phyloP scores from a whole-genome alignment of 2,113 vertebrate species.

The Elanus axillaris region DNA sequence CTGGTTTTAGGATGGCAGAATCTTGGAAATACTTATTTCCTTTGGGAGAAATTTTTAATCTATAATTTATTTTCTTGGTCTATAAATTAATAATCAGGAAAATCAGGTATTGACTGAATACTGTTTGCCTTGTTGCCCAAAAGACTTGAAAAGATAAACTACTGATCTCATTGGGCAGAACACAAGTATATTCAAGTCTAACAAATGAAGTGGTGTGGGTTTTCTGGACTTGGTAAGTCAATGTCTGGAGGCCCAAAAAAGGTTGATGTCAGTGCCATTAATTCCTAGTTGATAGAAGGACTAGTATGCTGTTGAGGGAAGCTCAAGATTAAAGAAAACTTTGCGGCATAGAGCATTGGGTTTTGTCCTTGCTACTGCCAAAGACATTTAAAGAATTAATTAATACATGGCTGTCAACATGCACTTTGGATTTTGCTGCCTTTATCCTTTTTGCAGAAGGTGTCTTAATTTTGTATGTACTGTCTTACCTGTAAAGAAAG shows the following conservation, averaged over 20 bases:
- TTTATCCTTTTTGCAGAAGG: not conserved
- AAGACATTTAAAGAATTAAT: not conserved
- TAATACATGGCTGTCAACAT: not conserved
- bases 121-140: not conserved
- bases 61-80: not conserved
- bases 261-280: not conserved
- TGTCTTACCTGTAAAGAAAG: not conserved
- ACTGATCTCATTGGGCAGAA: not conserved
- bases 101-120: not conserved
- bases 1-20: not conserved
- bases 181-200: not conserved
- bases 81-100: not conserved
- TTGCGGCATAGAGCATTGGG: accelerated
- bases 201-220: not conserved
- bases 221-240: not conserved
- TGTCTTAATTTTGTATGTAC: not conserved
- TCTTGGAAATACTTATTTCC: not conserved
- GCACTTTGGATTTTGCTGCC: not conserved
- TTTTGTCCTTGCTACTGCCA: not conserved
- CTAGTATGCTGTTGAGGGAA: not conserved
- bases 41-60: not conserved
- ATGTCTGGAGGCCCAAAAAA: not conserved
- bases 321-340: not conserved
- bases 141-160: not conserved
- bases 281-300: not conserved